Evolutionary conservation across 2,797 vertebrate species (phyloP).

Genomic region (Cetoscarus ocellatus): DNA sequence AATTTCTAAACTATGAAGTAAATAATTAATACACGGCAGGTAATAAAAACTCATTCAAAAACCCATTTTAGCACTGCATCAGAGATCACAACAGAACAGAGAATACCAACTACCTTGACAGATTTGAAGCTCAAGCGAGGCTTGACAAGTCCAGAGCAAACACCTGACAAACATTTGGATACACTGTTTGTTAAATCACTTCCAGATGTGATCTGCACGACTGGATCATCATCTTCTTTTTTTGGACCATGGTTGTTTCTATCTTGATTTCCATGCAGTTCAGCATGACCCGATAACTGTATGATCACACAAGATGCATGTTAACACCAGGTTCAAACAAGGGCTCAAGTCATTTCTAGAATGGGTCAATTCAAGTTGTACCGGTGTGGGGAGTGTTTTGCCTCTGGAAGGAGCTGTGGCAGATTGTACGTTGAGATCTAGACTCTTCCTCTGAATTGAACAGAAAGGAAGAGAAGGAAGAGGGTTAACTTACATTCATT

Average conservation of each 20-base stretch:
- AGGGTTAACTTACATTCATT: constrained; percentile 68
- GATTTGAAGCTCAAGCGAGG: constrained; percentile 39
- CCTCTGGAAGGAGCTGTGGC: constrained; percentile 93
- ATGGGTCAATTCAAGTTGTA: constrained; percentile 86
- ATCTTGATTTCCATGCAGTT: constrained; percentile 44
- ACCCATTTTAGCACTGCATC: constrained; percentile 6
- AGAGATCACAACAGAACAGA: constrained; percentile 18
- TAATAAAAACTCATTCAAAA: neutral
- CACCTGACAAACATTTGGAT: constrained; percentile 41
- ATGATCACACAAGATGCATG: constrained; percentile 45
- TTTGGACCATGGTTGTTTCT: constrained; percentile 36
- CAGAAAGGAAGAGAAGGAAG: constrained; percentile 72
- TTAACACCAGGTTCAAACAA: constrained; percentile 65
- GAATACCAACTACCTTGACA: constrained; percentile 34
- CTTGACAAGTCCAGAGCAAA: constrained; percentile 32
- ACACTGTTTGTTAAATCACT: constrained; percentile 36
- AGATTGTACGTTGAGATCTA: constrained; percentile 92
- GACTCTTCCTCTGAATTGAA: constrained; percentile 94
- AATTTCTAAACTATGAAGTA: neutral
- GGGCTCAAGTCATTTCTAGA: constrained; percentile 68
- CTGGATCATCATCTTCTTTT: constrained; percentile 42
- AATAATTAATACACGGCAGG: neutral
- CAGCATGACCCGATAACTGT: constrained; percentile 38
- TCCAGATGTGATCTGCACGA: constrained; percentile 39
- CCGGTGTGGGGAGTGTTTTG: constrained; percentile 96